phyloP scores from a whole-genome alignment of 2,888 invertebrate genomes.

The Scaptomyza caliginosa region DNA sequence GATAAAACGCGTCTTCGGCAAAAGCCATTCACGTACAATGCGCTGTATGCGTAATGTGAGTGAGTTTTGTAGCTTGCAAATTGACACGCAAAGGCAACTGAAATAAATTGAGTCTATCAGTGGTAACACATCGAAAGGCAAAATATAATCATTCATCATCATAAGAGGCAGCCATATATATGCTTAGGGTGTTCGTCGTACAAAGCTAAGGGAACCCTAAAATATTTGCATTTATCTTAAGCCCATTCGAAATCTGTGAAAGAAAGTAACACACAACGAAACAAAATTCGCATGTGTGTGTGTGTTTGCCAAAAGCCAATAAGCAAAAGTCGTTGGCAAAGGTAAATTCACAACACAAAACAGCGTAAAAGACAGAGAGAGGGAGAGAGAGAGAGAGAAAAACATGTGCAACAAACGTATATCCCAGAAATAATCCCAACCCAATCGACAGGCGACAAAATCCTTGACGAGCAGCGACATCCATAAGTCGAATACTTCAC shows the following conservation, averaged over 20 bases:
- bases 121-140: conserved; percentile 62
- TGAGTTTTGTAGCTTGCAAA: conserved; percentile 8
- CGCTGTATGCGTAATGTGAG: conserved; percentile 60
- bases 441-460: conserved; percentile 22
- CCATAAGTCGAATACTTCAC: conserved; percentile 28
- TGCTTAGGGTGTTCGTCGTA: neutral
- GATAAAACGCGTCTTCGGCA: conserved; percentile 35
- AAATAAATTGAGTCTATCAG: conserved; percentile 75
- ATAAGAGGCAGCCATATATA: conserved; percentile 53
- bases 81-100: conserved; percentile 25
- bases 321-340: conserved; percentile 67
- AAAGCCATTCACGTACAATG: conserved; percentile 21
- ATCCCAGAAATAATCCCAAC: conserved; percentile 45
- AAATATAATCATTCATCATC: conserved; percentile 70
- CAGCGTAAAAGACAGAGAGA: conserved; percentile 49
- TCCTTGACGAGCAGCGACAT: conserved; percentile 22
- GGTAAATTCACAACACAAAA: conserved; percentile 68
- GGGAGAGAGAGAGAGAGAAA: conserved; percentile 38
- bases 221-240: conserved; percentile 76
- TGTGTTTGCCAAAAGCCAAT: conserved; percentile 61
- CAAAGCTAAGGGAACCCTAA: conserved; percentile 4
- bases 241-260: conserved; percentile 63
- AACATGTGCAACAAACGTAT: conserved; percentile 69
- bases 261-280: conserved; percentile 61
- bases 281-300: conserved; percentile 16